phyloP scores from a whole-genome alignment of 2,113 vertebrate species.

The Crotalus helleri region DNA sequence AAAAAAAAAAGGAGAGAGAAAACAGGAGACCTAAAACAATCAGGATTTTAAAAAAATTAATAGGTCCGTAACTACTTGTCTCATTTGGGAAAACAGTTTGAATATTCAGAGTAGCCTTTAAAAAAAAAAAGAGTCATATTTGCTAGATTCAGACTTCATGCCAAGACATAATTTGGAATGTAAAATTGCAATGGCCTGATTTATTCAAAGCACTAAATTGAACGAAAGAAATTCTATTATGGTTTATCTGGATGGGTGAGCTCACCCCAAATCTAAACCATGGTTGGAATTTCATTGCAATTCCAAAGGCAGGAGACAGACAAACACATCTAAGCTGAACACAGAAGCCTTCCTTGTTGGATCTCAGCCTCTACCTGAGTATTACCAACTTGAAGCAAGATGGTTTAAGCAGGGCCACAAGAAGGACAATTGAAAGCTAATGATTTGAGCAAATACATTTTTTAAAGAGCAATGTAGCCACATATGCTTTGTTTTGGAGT shows the following conservation, averaged over 20 bases:
- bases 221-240: not conserved
- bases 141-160: not conserved
- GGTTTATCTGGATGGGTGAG: not conserved
- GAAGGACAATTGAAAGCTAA: not conserved
- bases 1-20: not conserved
- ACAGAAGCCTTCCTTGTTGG: not conserved
- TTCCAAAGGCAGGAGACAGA: not conserved
- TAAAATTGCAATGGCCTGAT: not conserved
- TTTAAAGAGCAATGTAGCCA: not conserved
- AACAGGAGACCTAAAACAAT: not conserved
- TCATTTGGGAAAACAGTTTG: not conserved
- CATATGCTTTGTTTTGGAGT: not conserved
- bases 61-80: not conserved
- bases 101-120: not conserved
- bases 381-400: not conserved
- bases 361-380: not conserved
- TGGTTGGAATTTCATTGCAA: not conserved
- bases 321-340: not conserved
- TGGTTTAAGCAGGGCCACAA: not conserved
- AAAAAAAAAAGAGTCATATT: not conserved
- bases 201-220: not conserved
- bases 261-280: not conserved
- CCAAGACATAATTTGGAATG: not conserved
- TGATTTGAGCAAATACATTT: not conserved
- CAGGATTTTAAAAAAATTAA: not conserved